These are phyloP conservation scores for Eupithecia tripunctaria DNA, from an alignment of 2,888 invertebrate genomes.

Conservation along the genomic window DNA sequence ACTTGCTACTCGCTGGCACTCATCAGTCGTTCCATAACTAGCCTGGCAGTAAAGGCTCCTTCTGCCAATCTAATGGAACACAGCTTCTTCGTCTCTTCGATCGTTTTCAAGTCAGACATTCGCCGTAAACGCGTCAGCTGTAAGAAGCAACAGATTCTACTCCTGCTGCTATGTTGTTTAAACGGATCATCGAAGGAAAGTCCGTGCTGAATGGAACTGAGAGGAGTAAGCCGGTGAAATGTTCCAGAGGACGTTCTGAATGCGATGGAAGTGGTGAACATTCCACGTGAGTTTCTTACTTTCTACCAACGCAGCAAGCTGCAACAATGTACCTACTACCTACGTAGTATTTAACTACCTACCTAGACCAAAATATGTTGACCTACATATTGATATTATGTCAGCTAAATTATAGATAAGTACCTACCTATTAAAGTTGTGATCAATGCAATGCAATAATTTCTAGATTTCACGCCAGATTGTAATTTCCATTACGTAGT, in stretches of 20 bases:
- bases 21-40: conserved; percentile 60
- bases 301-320: neutral
- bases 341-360: neutral
- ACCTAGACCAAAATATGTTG: neutral
- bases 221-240: conserved; percentile 72
- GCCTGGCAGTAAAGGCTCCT: conserved; percentile 74
- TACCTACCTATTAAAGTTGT: no score
- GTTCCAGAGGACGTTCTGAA: conserved; percentile 80
- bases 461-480: neutral
- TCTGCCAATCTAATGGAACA: conserved; percentile 83
- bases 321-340: neutral
- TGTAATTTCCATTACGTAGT: no score
- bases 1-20: conserved; percentile 39
- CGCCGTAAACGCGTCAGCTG: conserved; percentile 77
- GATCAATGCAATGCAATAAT: neutral
- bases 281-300: conserved; percentile 72
- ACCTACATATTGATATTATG: neutral
- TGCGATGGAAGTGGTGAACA: conserved; percentile 79
- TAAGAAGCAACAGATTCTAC: conserved; percentile 79
- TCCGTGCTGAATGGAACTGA: conserved; percentile 76
- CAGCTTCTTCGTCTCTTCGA: conserved; percentile 72
- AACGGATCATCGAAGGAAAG: conserved; percentile 84
- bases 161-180: conserved; percentile 83
- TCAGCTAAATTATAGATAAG: no score
- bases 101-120: conserved; percentile 78